These are phyloP conservation scores for Sarcophaga subvicina DNA, from an alignment of 2,888 invertebrate genomes.

Conservation along the genomic window DNA sequence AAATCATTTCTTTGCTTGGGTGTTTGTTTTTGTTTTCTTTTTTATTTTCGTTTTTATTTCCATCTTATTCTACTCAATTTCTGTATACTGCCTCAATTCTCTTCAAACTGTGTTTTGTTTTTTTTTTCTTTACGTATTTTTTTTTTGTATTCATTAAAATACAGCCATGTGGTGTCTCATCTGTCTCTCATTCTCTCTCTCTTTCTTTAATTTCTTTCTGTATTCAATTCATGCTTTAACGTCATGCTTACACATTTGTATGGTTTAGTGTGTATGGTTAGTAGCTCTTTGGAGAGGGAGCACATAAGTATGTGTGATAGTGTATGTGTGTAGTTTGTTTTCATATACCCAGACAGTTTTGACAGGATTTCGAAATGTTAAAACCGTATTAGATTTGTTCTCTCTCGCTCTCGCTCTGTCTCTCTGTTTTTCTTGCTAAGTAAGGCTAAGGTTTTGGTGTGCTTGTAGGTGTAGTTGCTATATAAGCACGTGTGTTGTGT, in stretches of 20 bases:
- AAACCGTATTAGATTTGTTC: constrained; percentile 37
- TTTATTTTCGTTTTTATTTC: no score
- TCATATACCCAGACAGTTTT: constrained; percentile 54
- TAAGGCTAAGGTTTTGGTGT: background rate
- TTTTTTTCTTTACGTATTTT: background rate
- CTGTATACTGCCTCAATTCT: no score
- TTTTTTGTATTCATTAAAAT: background rate
- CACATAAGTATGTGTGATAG: background rate
- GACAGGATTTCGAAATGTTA: constrained; percentile 59
- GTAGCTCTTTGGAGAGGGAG: no score
- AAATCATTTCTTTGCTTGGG: no score
- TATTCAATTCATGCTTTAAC: constrained; percentile 1
- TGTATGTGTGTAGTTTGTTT: constrained; percentile 6
- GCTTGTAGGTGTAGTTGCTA: background rate
- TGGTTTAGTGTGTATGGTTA: no score
- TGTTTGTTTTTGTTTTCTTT: no score
- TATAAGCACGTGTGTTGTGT: background rate
- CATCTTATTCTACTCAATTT: no score
- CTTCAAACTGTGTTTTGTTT: background rate
- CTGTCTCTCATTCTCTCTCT: constrained; percentile 6
- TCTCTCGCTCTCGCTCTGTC: background rate
- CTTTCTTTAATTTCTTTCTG: constrained; percentile 20
- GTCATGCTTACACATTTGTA: background rate
- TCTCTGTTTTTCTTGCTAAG: background rate
- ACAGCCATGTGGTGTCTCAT: background rate